Conservation (phyloP, 1,140 invertebrate species). For the Galleria mellonella region DNA sequence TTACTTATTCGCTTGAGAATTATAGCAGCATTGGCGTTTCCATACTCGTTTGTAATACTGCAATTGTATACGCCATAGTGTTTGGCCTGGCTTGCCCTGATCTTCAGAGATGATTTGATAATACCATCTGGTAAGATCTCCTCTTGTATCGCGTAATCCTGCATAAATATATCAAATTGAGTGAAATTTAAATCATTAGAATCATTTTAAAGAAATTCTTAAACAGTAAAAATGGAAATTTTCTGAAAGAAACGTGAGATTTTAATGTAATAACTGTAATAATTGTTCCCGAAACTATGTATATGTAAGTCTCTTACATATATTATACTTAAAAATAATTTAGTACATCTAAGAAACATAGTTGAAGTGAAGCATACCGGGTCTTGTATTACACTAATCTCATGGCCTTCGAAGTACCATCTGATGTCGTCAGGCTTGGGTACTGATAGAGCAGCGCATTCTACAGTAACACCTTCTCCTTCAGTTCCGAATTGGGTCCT, state of each 20-base stretch:
- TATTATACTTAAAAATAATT: too few relatives aligned
- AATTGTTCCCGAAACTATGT: too few relatives aligned
- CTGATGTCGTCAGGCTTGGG: slow-evolving; percentile 89
- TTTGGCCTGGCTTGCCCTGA: slow-evolving; percentile 85
- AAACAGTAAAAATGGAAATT: too few relatives aligned
- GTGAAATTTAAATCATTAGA: too few relatives aligned
- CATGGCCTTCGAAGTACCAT: slow-evolving; percentile 89
- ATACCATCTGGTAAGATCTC: slow-evolving; percentile 78
- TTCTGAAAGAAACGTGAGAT: too few relatives aligned
- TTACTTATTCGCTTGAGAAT: slow-evolving; percentile 91
- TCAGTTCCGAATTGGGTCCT: slow-evolving; percentile 87
- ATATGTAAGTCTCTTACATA: too few relatives aligned
- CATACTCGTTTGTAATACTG: slow-evolving; percentile 93
- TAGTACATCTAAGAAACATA: too few relatives aligned
- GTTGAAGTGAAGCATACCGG: slow-evolving; percentile 56
- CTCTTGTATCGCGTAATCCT: slow-evolving; percentile 79
- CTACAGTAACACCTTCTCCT: slow-evolving; percentile 86
- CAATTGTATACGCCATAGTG: slow-evolving; percentile 97
- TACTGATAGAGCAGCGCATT: slow-evolving; percentile 90
- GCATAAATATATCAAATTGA: too few relatives aligned
- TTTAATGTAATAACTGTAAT: too few relatives aligned
- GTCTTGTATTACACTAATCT: slow-evolving; percentile 80
- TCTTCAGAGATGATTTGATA: slow-evolving; percentile 85
- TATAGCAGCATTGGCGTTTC: slow-evolving; percentile 88
- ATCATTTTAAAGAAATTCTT: too few relatives aligned